These are phyloP conservation scores for Amphipyra berbera DNA, from an alignment of 2,888 invertebrate species.

Conservation along the genomic window DNA sequence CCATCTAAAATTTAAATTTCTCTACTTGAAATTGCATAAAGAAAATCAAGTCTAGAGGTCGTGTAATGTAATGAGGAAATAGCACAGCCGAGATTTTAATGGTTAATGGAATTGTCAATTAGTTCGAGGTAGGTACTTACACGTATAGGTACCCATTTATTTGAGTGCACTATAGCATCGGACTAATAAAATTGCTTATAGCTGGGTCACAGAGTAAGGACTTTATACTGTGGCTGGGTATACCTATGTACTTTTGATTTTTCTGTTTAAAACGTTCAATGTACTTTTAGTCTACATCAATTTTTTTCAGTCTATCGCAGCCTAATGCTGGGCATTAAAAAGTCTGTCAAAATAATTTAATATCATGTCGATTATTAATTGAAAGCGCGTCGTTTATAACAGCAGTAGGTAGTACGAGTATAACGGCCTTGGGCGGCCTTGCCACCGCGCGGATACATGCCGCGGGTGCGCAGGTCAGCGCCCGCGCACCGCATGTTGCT, in stretches of 20 bases:
- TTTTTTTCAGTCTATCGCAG: neutral
- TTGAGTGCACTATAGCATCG: conserved; percentile 2
- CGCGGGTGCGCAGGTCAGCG: conserved; percentile 65
- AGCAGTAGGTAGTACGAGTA: conserved; percentile 63
- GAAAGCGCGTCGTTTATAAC: conserved; percentile 42
- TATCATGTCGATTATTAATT: conserved; percentile 46
- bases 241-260: no score
- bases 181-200: conserved; percentile 6
- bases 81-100: conserved; percentile 39
- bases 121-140: conserved; percentile 21
- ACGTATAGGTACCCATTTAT: conserved; percentile 22
- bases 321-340: neutral
- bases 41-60: conserved; percentile 25
- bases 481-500: conserved; percentile 60
- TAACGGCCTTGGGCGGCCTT: conserved; percentile 87
- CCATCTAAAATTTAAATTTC: conserved; percentile 1
- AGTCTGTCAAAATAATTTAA: conserved; percentile 22
- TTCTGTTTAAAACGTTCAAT: neutral
- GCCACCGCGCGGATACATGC: conserved; percentile 70
- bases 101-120: conserved; percentile 45
- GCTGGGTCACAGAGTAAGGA: no score
- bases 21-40: conserved; percentile 17
- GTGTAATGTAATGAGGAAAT: conserved; percentile 31
- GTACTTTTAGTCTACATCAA: neutral
- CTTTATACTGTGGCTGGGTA: no score